phyloP scores from a whole-genome alignment of 2,797 vertebrate genomes.

The Pampus argenteus region DNA sequence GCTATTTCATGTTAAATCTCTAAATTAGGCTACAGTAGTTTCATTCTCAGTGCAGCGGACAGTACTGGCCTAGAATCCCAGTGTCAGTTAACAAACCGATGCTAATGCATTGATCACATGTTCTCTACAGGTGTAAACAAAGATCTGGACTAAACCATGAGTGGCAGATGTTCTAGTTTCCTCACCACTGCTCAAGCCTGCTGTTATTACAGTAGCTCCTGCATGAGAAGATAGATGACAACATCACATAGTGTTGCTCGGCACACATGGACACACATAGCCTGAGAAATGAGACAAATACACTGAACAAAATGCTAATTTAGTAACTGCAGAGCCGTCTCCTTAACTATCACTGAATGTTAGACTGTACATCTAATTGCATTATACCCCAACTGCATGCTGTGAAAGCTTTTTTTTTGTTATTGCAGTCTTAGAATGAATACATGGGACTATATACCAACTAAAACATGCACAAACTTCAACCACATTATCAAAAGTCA shows the following conservation, averaged over 20 bases:
- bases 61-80: slow-evolving; percentile 42
- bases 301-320: slow-evolving; percentile 57
- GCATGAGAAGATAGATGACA: slow-evolving; percentile 48
- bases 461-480: slow-evolving; percentile 40
- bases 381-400: slow-evolving; percentile 47
- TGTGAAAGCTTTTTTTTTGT: slow-evolving; percentile 42
- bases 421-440: slow-evolving; percentile 23
- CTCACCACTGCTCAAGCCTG: slow-evolving; percentile 38
- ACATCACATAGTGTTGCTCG: slow-evolving; percentile 40
- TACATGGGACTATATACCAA: slow-evolving; percentile 35
- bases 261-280: slow-evolving; percentile 29
- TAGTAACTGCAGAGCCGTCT: slow-evolving; percentile 48
- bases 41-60: slow-evolving; percentile 52
- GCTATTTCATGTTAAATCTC: slow-evolving; percentile 63
- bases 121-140: slow-evolving; percentile 65
- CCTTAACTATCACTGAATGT: slow-evolving; percentile 33
- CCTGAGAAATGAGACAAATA: slow-evolving; percentile 38
- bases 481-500: slow-evolving; percentile 22
- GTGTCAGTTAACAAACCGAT: slow-evolving; percentile 62
- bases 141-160: slow-evolving; percentile 52
- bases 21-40: slow-evolving; percentile 67
- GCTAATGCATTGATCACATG: slow-evolving; percentile 64
- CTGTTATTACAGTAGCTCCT: slow-evolving; percentile 60
- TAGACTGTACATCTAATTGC: slow-evolving; percentile 55
- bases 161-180: slow-evolving; percentile 61